Base-by-base conservation (phyloP, 1,140 invertebrate species). In the Orius insidiosus region DNA sequence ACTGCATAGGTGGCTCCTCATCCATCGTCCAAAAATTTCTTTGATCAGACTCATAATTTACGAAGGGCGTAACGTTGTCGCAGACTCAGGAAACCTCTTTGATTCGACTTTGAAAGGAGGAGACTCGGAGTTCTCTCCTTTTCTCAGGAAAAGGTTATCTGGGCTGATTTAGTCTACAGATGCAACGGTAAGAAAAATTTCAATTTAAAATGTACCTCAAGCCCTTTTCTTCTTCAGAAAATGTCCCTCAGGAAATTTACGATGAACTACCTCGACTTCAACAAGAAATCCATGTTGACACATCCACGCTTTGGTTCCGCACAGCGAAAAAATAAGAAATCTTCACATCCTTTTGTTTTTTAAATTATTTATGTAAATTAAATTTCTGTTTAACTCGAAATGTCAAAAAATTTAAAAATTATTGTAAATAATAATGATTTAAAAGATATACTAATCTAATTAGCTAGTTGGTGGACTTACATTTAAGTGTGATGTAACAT, bases 81-180 rank as follows among this genome's bases (percentile, higher is more conserved):
- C 85, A 1, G 92, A 96, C 64, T 93, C 89, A 1, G 85, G 85
- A 2, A 95, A 96, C 58, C 70, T 95, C 2, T 94, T 80, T 58
- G 90, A 97, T 61, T 75, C 70, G 15, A 88, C 84, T 0, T 65
- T 93, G 1, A 80, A 83, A 56, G 93, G 92, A 14, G 92, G 92
- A 68, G 85, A 9, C 66, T 96, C 0, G 92, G 92, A 2, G 90
- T 96, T 1, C 94, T 93, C 64, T 93, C 88, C 54, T 96, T 96
- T 69, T 96, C 90, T 0, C 92, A 97, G 61, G 85, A 95, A 64
- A 87, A 82, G 75, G 88, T 96, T 55, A 95, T 95, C 59, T 97
- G 92, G 90, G 95, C 90, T 5, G 85, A 96, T 69, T 70, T 97
- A 38, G 78, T 87, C 5, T 96, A 95, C 61, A 74, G 82, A 56